Conservation (phyloP, 1,140 invertebrate genomes). For the Zaprionus vittiger region DNA sequence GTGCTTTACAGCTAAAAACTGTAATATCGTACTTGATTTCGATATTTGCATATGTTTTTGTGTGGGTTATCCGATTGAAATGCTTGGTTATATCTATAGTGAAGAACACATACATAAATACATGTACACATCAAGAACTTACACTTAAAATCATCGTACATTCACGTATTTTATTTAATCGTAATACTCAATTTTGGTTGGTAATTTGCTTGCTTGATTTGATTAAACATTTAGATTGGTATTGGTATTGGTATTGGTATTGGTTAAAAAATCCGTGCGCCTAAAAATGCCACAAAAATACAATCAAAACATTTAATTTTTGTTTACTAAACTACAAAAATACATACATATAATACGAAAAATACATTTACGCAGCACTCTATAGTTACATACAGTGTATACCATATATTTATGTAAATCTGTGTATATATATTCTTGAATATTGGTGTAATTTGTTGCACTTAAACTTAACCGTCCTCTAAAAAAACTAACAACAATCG, state of each 20-base stretch:
- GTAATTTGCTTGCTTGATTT: slow-evolving; percentile 29
- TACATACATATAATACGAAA: slow-evolving; percentile 65
- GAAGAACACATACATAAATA: slow-evolving; percentile 49
- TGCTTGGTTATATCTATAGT: slow-evolving; percentile 23
- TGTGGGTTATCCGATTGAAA: slow-evolving; percentile 44
- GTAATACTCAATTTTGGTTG: slow-evolving; percentile 38
- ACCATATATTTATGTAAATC: slow-evolving; percentile 35
- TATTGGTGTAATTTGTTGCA: slow-evolving; percentile 53
- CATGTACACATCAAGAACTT: slow-evolving; percentile 45
- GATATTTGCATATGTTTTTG: slow-evolving; percentile 20
- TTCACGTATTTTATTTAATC: slow-evolving; percentile 48
- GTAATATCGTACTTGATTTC: slow-evolving; percentile 26
- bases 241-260: slow-evolving; percentile 12
- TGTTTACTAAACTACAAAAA: slow-evolving; percentile 74
- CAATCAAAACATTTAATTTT: slow-evolving; percentile 74
- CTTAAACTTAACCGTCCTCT: slow-evolving; percentile 46
- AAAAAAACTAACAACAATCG: slow-evolving; percentile 72
- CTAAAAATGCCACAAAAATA: slow-evolving; percentile 80
- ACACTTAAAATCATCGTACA: slow-evolving; percentile 57
- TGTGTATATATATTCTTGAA: slow-evolving; percentile 21
- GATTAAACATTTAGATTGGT: slow-evolving; percentile 65
- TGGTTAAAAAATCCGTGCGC: slow-evolving; percentile 66
- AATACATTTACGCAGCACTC: slow-evolving; percentile 56
- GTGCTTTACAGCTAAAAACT: slow-evolving; percentile 43
- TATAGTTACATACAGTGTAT: slow-evolving; percentile 41